Percentiles rank a stretch among this genome's conserved stretches.
Conservation (phyloP, 2,113 vertebrate species). For the Maccullochella peelii region DNA sequence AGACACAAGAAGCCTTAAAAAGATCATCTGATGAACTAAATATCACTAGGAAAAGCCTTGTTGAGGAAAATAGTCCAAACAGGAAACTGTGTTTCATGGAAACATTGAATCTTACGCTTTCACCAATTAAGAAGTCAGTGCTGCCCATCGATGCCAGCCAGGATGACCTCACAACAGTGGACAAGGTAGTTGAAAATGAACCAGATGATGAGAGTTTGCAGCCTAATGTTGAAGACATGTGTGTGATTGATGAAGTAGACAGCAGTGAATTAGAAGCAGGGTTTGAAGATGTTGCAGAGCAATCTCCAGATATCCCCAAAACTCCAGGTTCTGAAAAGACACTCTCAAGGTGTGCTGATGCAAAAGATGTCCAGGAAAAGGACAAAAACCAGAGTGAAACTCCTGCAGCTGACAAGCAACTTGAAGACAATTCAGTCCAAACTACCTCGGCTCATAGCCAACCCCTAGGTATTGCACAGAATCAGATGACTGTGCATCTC, state of each 20-base stretch:
- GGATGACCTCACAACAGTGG: constrained; percentile 16
- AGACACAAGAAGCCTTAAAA: constrained; percentile 45
- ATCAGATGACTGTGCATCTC: neutral
- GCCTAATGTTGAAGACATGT: constrained; percentile 73
- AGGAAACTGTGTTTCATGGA: constrained; percentile 97
- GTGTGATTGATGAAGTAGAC: constrained; percentile 77
- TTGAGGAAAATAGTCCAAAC: constrained; percentile 75
- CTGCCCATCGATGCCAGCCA: constrained; percentile 1
- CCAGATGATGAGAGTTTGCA: constrained; percentile 51
- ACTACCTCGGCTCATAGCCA: constrained; percentile 15
- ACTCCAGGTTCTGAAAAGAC: neutral
- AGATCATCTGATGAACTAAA: constrained; percentile 3
- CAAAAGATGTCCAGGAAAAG: neutral
- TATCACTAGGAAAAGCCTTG: constrained; percentile 1
- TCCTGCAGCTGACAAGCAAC: neutral
- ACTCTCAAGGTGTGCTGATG: neutral
- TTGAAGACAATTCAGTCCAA: constrained; percentile 14
- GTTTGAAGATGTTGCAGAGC: neutral
- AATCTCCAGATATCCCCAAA: neutral
- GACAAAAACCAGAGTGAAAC: neutral
- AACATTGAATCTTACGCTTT: constrained; percentile 95
- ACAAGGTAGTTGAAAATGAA: constrained; percentile 30
- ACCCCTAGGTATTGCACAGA: neutral
- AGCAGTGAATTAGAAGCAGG: constrained; percentile 55
- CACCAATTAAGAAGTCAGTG: constrained; percentile 90